Base-by-base conservation (phyloP, 2,113 vertebrate species). In the Halichoeres trimaculatus region DNA sequence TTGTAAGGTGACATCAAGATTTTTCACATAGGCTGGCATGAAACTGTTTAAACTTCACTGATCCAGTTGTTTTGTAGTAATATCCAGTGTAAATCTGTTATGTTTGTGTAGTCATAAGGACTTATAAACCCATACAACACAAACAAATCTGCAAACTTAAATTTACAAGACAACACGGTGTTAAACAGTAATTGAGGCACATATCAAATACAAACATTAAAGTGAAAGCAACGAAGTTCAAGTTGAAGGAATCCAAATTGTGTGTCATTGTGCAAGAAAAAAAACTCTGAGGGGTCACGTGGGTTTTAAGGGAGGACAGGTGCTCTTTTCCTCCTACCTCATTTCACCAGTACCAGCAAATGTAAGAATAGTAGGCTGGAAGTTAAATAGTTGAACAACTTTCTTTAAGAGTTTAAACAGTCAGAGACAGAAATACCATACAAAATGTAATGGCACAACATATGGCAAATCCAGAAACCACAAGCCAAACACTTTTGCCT, bases 1-100 rank as follows among this genome's bases (percentile, higher is more conserved):
- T 81, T 51, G 83, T 74, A 80, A 74, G 35, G 43, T 60, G 17
- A 84, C 62, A 55, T 80, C 77, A 57, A 67, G 17, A 67, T 62
- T 74, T 41, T 64, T 23, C 40, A 81, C 47, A 59, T 23, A 65
- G n/a, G 12, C 71, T 67, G 53, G 51, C 13, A 76, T 22, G 30
- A 77, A 66, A 60, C 17, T 10, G 17, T 59, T 35, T 34, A 62
- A 63, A 54, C 24, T 26, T 30, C n/a, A 34, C n/a, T 62, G 34
- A 70, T 36, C 70, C 22, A 40, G 40, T 16, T 53, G 16, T 60
- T 12, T 16, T 17, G 41, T 19, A 10, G 60, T 41, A 64, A 13
- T 41, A 59, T 43, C 16, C 53, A 57, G 11, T 12, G 20, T 22
- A 45, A 65, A 71, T 41, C 2, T 24, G 23, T 41, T 38, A 1